phyloP scores from a whole-genome alignment of 2,888 invertebrate species.

The Desoria tigrina region DNA sequence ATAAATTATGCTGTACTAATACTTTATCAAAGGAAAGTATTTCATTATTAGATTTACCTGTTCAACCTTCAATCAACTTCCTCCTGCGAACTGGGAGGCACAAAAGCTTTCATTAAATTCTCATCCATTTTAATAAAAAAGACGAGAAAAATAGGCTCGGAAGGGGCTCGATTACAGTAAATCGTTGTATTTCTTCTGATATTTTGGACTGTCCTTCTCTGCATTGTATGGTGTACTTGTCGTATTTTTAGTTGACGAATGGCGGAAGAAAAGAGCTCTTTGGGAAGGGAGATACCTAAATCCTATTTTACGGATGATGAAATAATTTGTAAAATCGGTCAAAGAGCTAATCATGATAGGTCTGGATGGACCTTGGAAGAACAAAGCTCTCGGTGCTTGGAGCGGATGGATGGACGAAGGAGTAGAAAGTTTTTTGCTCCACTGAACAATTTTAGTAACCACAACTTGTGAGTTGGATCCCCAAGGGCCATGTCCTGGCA shows the following conservation, averaged over 20 bases:
- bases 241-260: background rate
- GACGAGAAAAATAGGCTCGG: too few species aligned
- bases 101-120: too few species aligned
- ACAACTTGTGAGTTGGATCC: conserved; percentile 19
- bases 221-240: too few species aligned
- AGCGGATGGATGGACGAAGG: background rate
- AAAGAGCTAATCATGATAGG: conserved; percentile 32
- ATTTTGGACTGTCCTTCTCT: too few species aligned
- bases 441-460: conserved; percentile 14
- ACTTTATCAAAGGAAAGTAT: too few species aligned
- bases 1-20: too few species aligned
- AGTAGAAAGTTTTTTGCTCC: conserved; percentile 6
- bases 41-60: too few species aligned
- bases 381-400: conserved; percentile 13
- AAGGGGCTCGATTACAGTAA: too few species aligned
- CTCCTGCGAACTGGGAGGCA: too few species aligned
- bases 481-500: conserved; percentile 12
- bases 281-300: conserved; percentile 15
- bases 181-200: too few species aligned
- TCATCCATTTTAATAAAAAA: too few species aligned
- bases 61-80: too few species aligned
- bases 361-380: conserved; percentile 15
- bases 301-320: conserved; percentile 28
- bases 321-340: conserved; percentile 33
- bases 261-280: conserved; percentile 2